Conservation (phyloP, 2,888 invertebrate genomes). For the Willowsia nigromaculata region DNA sequence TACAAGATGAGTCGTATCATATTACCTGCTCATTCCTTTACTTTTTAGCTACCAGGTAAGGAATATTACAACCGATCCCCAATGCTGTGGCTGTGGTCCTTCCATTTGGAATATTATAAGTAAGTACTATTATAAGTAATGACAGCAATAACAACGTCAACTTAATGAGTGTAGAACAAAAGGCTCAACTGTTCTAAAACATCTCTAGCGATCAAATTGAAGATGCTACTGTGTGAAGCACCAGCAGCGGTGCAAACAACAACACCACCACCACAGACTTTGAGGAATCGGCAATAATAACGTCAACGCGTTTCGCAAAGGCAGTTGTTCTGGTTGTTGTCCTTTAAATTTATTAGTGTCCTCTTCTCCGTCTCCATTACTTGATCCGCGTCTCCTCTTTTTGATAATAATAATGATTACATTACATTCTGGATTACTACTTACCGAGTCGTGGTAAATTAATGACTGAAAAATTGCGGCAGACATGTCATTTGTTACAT, state of each 20-base stretch:
- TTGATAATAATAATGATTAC: not conserved
- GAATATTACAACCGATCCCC: too few relatives aligned
- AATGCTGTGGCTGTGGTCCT: too few relatives aligned
- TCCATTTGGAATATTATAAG: not conserved
- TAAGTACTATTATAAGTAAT: conserved; percentile 35
- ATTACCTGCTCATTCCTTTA: not conserved
- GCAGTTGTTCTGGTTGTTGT: not conserved
- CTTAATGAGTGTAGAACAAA: conserved; percentile 46
- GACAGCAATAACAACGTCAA: conserved; percentile 46
- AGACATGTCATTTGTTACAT: conserved; percentile 46
- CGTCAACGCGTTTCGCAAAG: not conserved
- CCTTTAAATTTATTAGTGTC: conserved; percentile 58
- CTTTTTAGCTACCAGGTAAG: too few relatives aligned
- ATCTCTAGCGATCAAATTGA: conserved; percentile 18
- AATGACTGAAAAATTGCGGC: conserved; percentile 38
- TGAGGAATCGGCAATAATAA: not conserved
- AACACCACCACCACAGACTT: too few relatives aligned
- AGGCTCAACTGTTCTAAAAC: conserved; percentile 37
- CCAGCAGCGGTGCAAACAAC: not conserved
- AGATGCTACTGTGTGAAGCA: conserved; percentile 31
- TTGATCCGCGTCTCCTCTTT: not conserved
- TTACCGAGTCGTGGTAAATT: conserved; percentile 36
- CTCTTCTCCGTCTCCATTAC: conserved; percentile 37
- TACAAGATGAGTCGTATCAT: too few relatives aligned
- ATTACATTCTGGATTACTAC: conserved; percentile 24